Conservation (phyloP, 53 echinoderm and acorn worm genomes). For the Echinometra lucunter region DNA sequence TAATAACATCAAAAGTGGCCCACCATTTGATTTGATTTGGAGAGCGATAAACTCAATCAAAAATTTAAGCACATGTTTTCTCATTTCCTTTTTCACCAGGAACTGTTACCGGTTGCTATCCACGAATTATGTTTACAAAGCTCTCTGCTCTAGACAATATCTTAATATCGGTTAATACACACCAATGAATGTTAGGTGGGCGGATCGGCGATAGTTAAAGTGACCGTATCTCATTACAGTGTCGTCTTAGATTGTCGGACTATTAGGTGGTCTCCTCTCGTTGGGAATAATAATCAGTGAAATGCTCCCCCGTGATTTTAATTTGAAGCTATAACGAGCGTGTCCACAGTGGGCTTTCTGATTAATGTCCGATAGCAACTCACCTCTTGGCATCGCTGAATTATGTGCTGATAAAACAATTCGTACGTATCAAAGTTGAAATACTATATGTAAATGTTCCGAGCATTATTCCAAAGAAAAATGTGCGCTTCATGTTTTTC, state of each 20-base stretch:
- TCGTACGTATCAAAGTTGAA: too few relatives aligned
- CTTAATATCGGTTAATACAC: not conserved
- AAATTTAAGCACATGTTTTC: not conserved
- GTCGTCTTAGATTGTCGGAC: not conserved
- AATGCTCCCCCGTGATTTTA: not conserved
- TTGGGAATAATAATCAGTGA: not conserved
- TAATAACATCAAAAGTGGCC: not conserved
- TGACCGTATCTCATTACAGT: constrained; percentile 4
- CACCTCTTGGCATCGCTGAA: not conserved
- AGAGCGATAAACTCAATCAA: not conserved
- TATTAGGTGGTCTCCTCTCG: not conserved
- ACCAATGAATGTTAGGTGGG: not conserved
- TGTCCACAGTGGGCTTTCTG: not conserved
- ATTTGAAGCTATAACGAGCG: not conserved
- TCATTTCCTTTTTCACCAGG: not conserved
- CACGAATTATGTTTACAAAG: not conserved
- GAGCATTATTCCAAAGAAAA: too few relatives aligned
- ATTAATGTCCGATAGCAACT: not conserved
- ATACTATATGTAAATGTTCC: too few relatives aligned
- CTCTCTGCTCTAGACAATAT: not conserved
- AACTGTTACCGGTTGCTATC: not conserved
- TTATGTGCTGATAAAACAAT: too few relatives aligned
- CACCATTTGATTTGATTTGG: not conserved
- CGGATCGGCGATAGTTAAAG: not conserved
- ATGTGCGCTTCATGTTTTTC: too few relatives aligned